A percentile compares a stretch with the other conserved stretches of the same genome.
phyloP scores from a whole-genome alignment of 2,888 invertebrate species.

The Sinopyrophorus schimmeli region DNA sequence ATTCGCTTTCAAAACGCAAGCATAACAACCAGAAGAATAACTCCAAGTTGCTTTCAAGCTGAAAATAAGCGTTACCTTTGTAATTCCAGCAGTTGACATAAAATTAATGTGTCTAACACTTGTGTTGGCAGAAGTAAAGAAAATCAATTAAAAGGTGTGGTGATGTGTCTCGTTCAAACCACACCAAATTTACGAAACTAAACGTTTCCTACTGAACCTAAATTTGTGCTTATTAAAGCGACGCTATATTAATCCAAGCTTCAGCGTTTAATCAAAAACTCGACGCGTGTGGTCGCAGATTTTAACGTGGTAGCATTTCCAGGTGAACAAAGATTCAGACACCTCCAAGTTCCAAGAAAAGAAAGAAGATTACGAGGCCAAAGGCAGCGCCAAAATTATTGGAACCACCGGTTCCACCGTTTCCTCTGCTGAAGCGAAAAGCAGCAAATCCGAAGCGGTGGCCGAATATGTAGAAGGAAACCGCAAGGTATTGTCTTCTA shows the following conservation, averaged over 20 bases:
- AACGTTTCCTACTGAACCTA: slow-evolving; percentile 1
- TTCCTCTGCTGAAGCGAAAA: slow-evolving; percentile 46
- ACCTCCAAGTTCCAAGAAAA: slow-evolving; percentile 51
- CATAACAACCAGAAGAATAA: too few relatives aligned
- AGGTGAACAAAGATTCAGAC: slow-evolving; percentile 51
- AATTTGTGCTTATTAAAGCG: slow-evolving; percentile 15
- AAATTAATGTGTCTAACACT: slow-evolving; percentile 40
- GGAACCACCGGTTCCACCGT: slow-evolving; percentile 47
- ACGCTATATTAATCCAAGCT: slow-evolving; percentile 6
- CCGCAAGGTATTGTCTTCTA: slow-evolving; percentile 49
- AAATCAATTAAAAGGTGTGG: slow-evolving; percentile 46
- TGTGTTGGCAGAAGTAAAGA: slow-evolving; percentile 44
- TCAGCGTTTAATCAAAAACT: slow-evolving; percentile 1
- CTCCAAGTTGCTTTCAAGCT: slow-evolving; percentile 4
- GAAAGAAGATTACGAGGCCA: slow-evolving; percentile 50
- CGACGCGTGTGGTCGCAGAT: background rate
- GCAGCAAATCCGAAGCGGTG: slow-evolving; percentile 45
- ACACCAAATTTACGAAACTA: slow-evolving; percentile 1
- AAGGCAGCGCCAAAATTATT: slow-evolving; percentile 49
- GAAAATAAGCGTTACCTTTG: slow-evolving; percentile 11
- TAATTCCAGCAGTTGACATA: slow-evolving; percentile 5
- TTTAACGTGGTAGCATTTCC: too few relatives aligned
- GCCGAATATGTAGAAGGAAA: slow-evolving; percentile 46
- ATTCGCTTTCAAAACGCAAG: too few relatives aligned
- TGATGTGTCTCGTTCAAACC: slow-evolving; percentile 38